Evolutionary conservation across 2,113 vertebrate species (phyloP).

Genomic region (Psammodynastes pulverulentus): DNA sequence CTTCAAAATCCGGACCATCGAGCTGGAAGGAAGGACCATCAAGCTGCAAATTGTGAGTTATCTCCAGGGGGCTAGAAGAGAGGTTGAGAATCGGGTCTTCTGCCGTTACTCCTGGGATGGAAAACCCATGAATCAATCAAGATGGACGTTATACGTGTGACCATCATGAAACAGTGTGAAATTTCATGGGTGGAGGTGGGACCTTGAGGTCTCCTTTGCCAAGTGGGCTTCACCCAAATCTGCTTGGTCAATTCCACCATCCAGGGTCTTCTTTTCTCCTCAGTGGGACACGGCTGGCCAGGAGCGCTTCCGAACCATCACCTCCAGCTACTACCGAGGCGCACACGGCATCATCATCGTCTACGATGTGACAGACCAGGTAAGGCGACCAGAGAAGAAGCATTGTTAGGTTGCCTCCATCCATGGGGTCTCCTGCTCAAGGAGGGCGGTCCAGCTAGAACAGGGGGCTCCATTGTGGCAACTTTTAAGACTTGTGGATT

Average conservation of each 20-base stretch:
- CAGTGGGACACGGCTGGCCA: slow-evolving; percentile 50
- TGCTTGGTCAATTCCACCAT: neutral
- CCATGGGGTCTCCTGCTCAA: neutral
- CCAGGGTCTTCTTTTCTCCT: neutral
- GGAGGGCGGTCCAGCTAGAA: neutral
- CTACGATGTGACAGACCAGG: slow-evolving; percentile 49
- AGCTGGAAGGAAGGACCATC: slow-evolving; percentile 50
- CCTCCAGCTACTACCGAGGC: slow-evolving; percentile 48
- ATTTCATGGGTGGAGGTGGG: too few species aligned
- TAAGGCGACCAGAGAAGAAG: neutral
- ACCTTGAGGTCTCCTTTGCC: neutral
- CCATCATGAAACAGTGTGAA: too few species aligned
- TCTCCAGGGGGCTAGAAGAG: neutral
- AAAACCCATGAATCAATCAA: neutral
- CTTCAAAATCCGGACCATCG: slow-evolving; percentile 54
- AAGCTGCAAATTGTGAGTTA: slow-evolving; percentile 50
- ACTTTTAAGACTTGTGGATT: neutral
- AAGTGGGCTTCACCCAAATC: neutral
- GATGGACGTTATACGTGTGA: neutral
- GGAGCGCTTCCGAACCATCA: slow-evolving; percentile 46
- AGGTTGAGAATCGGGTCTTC: too few species aligned
- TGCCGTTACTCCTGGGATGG: neutral
- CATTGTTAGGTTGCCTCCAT: neutral
- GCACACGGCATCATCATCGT: slow-evolving; percentile 46
- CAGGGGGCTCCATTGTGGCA: neutral